phyloP scores from a whole-genome alignment of 2,797 vertebrate genomes.

The Chelon auratus region DNA sequence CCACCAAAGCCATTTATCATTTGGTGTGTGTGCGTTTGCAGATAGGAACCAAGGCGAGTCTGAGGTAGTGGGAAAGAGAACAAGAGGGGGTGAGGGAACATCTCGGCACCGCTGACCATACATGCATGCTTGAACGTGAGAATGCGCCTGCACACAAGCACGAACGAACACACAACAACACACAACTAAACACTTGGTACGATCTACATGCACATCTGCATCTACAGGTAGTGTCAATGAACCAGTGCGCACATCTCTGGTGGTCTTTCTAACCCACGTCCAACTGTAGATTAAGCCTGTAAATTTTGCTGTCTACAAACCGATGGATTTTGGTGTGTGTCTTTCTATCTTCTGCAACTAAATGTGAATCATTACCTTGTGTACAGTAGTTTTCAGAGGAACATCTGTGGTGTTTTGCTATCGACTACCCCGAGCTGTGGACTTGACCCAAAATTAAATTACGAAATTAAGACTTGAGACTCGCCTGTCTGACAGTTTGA shows the following conservation, averaged over 20 bases:
- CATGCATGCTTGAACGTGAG: conserved; percentile 43
- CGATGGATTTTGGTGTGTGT: conserved; percentile 55
- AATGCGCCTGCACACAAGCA: conserved; percentile 43
- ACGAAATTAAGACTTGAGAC: background rate
- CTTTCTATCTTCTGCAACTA: conserved; percentile 64
- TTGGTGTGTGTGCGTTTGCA: conserved; percentile 38
- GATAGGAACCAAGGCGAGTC: conserved; percentile 37
- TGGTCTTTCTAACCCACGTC: conserved; percentile 38
- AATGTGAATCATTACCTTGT: conserved; percentile 59
- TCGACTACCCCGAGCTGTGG: conserved; percentile 31
- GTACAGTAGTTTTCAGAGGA: conserved; percentile 53
- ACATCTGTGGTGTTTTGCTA: conserved; percentile 44
- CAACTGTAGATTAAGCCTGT: conserved; percentile 69
- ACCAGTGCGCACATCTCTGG: conserved; percentile 20
- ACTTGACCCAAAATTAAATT: conserved; percentile 16
- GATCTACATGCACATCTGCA: conserved; percentile 1
- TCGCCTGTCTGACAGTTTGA: background rate
- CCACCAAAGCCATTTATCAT: conserved; percentile 77
- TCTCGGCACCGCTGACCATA: conserved; percentile 26
- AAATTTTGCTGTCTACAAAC: conserved; percentile 56
- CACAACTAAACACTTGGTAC: conserved; percentile 26
- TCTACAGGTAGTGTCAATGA: conserved; percentile 17
- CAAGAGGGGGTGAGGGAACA: conserved; percentile 25
- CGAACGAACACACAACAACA: conserved; percentile 28
- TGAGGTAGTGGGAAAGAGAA: conserved; percentile 30